Conservation (phyloP, 2,888 invertebrate genomes). For the Anagyrus pseudococci region DNA sequence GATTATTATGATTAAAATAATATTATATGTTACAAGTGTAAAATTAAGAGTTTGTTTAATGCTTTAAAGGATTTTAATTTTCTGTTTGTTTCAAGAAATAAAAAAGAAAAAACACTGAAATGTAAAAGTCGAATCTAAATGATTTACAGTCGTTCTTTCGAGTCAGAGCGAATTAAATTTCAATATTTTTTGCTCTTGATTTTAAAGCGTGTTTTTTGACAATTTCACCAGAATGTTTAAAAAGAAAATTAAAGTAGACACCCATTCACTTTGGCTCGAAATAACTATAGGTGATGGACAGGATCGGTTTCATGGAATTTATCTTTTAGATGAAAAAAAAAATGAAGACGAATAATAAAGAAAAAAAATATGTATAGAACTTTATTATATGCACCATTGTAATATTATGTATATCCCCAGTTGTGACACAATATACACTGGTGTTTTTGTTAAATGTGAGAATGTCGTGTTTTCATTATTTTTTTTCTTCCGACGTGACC, state of each 20-base stretch:
- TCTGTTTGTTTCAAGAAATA: constrained; percentile 50
- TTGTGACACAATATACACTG: constrained; percentile 62
- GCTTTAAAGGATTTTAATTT: constrained; percentile 57
- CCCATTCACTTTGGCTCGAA: constrained; percentile 49
- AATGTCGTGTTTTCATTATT: constrained; percentile 48
- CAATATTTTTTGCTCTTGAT: too few relatives aligned
- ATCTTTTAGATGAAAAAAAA: constrained; percentile 59
- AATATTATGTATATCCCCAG: constrained; percentile 60
- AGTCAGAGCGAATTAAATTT: constrained; percentile 1
- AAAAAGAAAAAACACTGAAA: constrained; percentile 33
- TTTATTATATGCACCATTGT: constrained; percentile 63
- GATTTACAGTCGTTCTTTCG: too few relatives aligned
- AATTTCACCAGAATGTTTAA: too few relatives aligned
- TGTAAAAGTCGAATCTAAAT: constrained; percentile 46
- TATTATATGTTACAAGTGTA: constrained; percentile 53
- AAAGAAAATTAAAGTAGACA: too few relatives aligned
- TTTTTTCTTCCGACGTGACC: constrained; percentile 39
- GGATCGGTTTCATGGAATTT: constrained; percentile 54
- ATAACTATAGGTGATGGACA: constrained; percentile 52
- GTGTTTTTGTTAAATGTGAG: constrained; percentile 62
- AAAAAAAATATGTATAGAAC: constrained; percentile 60
- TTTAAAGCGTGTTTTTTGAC: too few relatives aligned
- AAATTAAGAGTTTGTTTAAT: constrained; percentile 59
- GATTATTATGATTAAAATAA: constrained; percentile 54
- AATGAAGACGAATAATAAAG: too few relatives aligned